These are phyloP conservation scores for Lophotriccus pileatus DNA, from an alignment of 2,797 vertebrate species.

Conservation along the genomic window DNA sequence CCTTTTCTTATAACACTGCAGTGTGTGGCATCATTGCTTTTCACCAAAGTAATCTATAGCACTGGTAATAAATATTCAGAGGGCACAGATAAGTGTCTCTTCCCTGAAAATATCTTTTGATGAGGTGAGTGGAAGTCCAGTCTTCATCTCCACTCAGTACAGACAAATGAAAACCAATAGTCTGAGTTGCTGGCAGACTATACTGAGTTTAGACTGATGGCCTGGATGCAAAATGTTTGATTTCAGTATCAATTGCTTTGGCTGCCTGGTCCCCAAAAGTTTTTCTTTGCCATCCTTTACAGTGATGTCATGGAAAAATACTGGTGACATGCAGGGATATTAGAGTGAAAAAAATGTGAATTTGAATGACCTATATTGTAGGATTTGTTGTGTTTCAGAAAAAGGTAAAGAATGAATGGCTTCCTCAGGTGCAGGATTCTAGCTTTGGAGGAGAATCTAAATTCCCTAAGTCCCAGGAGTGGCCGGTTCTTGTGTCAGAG, in stretches of 20 bases:
- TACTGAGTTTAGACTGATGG: background rate
- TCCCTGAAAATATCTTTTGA: background rate
- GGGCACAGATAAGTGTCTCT: background rate
- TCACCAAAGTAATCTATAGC: background rate
- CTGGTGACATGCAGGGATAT: background rate
- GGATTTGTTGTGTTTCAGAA: background rate
- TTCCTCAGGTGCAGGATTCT: background rate
- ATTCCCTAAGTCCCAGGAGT: background rate
- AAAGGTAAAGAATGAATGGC: background rate
- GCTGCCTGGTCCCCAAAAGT: background rate
- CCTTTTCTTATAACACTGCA: background rate
- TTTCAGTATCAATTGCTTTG: background rate
- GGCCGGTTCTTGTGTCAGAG: fast-evolving
- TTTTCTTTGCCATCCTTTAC: background rate
- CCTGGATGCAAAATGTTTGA: background rate
- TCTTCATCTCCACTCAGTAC: background rate
- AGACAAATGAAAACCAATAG: fast-evolving
- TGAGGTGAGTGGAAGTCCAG: background rate
- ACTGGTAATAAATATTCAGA: background rate
- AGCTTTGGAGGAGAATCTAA: background rate
- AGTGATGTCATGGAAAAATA: background rate
- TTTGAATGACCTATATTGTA: fast-evolving
- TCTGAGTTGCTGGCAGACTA: background rate
- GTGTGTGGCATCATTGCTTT: background rate
- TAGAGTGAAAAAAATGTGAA: background rate